Evolutionary conservation across 2,888 invertebrate genomes (phyloP), one percentile per base, ranked within the genome.

Genomic region (Drosophila demipolita): DNA sequence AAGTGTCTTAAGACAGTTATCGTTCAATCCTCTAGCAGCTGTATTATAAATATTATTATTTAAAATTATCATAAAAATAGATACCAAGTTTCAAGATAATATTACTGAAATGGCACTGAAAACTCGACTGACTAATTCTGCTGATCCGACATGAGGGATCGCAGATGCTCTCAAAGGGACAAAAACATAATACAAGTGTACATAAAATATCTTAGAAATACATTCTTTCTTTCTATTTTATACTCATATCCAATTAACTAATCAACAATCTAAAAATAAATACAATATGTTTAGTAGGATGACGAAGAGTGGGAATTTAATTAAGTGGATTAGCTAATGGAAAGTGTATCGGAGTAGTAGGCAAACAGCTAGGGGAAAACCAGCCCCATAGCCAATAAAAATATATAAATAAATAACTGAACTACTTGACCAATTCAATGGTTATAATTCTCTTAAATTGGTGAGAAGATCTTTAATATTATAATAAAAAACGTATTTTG

Each of bases 161-260:
- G 20, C 1, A 20, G 12, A 42, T 38, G 38, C 38, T 3, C 17
- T 8, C 38, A 17, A 29, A 29, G 6, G 17, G 8, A 17, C 0
- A 17, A 45, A 4, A 15, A 8, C 8, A 45, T 45, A 23, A 23
- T n/a, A 4, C 4, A 9, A 40, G 9, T 12, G 45, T 1, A 15
- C 23, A 23, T 1, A 15, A 20, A 20, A 45, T 7, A 23, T 45
- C 15, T 45, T 23, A 23, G 8, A 23, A 15, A 45, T 8, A 0
- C 0, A 23, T 23, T 15, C 0, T 8, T 1, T 15, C 4, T 45
- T 1, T 45, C 7, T 5, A 26, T 17, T 49, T 0, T 3, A 9
- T 2, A 3, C 3, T 49, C 9, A 26, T 26, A 6, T 9, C 17
- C 17, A 23, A 15, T 15, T 48, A 15, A 23, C 15, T 23, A 42